phyloP scores from a whole-genome alignment of 2,797 vertebrate species.

The Notolepis coatsorum region DNA sequence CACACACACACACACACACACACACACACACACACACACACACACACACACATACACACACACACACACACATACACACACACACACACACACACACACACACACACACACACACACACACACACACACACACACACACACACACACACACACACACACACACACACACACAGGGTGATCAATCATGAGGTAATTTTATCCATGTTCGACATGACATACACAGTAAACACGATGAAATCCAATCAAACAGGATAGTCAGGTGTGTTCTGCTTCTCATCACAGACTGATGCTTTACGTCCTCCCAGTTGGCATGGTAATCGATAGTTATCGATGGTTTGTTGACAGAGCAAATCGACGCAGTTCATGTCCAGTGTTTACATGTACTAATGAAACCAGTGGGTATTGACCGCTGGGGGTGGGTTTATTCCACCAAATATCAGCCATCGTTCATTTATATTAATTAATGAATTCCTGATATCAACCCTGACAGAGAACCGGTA shows the following conservation, averaged over 20 bases:
- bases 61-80: conserved; percentile 1
- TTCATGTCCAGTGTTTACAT: conserved; percentile 46
- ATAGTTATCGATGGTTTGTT: conserved; percentile 52
- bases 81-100: not conserved
- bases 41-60: not conserved
- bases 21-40: not conserved
- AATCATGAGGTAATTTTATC: conserved; percentile 23
- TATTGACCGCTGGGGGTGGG: conserved; percentile 25
- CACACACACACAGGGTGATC: not conserved
- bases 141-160: not conserved
- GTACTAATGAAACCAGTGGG: conserved; percentile 44
- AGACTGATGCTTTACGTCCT: conserved; percentile 29
- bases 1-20: conserved; percentile 2
- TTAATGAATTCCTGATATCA: conserved; percentile 3
- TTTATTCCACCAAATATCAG: conserved; percentile 24
- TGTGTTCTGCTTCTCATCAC: conserved; percentile 15
- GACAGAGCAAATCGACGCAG: conserved; percentile 26
- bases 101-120: not conserved
- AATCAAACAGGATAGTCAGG: conserved; percentile 18
- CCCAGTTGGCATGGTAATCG: conserved; percentile 42
- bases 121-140: not conserved
- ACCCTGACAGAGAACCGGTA: too few species aligned
- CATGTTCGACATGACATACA: conserved; percentile 21
- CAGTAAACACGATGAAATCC: conserved; percentile 23
- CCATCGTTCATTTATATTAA: conserved; percentile 31